Base-by-base conservation (phyloP, 2,888 invertebrate genomes). In the Alloplasta piceator region DNA sequence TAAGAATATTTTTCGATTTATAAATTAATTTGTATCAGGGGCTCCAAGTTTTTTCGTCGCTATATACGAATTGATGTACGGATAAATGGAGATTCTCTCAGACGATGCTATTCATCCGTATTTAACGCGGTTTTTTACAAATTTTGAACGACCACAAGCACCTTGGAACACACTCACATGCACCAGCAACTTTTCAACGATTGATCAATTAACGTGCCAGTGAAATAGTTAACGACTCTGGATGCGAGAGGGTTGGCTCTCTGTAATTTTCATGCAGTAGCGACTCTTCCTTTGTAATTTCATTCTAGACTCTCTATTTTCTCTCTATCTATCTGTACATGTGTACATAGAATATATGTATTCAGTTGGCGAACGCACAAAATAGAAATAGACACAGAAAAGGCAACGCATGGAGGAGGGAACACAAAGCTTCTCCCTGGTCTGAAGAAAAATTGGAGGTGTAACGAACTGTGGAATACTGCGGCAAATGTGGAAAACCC, bases 201-300 rank as follows among this genome's bases (percentile, higher is more conserved):
- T 87, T 85, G 84, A 73, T 78, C 80, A 85, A 87, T 86, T 86
- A 83, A 79, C 80, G 36, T n/a, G 70, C 68, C 79, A 82, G 26
- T 78, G 83, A 83, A 79, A 78, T 82, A 75, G 82, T 73, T 82
- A 85, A 86, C 78, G 82, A 75, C 67, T 78, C 66, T 55, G 55
- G 58, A 36, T 56, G 55, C 66, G 41, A 73, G 61, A 52, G 46
- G 48, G 39, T 46, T 26, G 26, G 63, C 48, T 38, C 82, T 75
- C 78, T 82, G 75, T 82, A 78, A 78, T 82, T 82, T 82, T 72
- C 81, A 43, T 68, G 50, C 55, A 58, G 68, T 71, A 36, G 46
- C 14, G 50, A 61, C 55, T 58, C 60, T 78, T 71, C 75, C 82
- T 82, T 82, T 78, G 82, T 82, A 78, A 82, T 78, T 78, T 72